Percentiles rank a stretch among this genome's conserved stretches.
These are phyloP conservation scores for Furcifer pardalis DNA, from an alignment of 2,797 vertebrate genomes.

Conservation along the genomic window DNA sequence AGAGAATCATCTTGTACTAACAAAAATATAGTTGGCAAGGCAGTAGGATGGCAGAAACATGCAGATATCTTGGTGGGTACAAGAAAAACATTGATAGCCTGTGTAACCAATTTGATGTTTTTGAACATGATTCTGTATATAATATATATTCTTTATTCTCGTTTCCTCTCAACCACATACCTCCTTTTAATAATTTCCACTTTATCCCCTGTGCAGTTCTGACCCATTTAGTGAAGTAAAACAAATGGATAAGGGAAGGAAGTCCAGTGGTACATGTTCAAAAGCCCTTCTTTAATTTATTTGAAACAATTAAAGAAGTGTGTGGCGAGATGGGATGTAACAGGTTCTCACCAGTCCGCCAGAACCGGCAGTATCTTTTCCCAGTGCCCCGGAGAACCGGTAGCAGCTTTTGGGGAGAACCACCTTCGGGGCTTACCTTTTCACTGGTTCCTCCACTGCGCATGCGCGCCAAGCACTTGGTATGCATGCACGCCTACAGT, in stretches of 20 bases:
- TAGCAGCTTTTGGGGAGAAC: too few relatives aligned
- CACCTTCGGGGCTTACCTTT: too few relatives aligned
- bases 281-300: background rate
- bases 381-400: too few relatives aligned
- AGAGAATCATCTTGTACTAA: slow-evolving; percentile 6
- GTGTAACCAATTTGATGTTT: background rate
- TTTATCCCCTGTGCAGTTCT: background rate
- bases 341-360: too few relatives aligned
- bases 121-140: background rate
- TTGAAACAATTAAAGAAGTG: background rate
- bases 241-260: background rate
- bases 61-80: background rate
- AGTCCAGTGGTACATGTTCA: background rate
- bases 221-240: background rate
- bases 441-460: too few relatives aligned
- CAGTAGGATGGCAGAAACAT: background rate
- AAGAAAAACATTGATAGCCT: background rate
- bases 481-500: too few relatives aligned
- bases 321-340: too few relatives aligned
- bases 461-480: too few relatives aligned
- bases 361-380: too few relatives aligned
- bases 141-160: background rate
- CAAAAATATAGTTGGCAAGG: slow-evolving; percentile 14
- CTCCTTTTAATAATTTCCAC: background rate
- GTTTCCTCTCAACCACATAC: background rate